phyloP scores from a whole-genome alignment of 2,888 invertebrate species.

The Notodonta dromedarius region DNA sequence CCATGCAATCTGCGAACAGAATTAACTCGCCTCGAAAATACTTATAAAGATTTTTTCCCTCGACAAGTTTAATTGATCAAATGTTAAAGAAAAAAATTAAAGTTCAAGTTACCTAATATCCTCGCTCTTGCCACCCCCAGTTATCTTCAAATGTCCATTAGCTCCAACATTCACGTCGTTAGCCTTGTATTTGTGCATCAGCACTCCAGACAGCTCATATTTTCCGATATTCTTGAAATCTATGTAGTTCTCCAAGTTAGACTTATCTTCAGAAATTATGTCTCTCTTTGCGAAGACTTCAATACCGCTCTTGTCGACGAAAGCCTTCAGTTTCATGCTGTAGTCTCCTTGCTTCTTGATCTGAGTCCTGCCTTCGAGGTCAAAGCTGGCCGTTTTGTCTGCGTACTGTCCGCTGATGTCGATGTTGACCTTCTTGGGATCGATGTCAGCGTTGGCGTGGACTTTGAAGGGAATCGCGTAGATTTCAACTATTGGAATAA shows the following conservation, averaged over 20 bases:
- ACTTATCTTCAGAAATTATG: conserved; percentile 82
- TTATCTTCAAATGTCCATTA: conserved; percentile 80
- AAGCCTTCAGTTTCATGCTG: conserved; percentile 60
- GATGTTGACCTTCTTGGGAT: conserved; percentile 81
- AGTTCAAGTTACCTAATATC: conserved; percentile 76
- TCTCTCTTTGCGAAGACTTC: conserved; percentile 84
- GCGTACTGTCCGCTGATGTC: conserved; percentile 84
- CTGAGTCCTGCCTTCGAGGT: conserved; percentile 81
- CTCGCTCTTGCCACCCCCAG: conserved; percentile 77
- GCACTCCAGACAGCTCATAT: conserved; percentile 85
- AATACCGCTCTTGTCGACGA: conserved; percentile 59
- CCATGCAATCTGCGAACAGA: too few relatives aligned
- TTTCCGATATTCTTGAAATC: conserved; percentile 85
- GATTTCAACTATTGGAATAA: conserved; percentile 73
- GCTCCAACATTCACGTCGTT: conserved; percentile 84
- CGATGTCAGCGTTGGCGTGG: conserved; percentile 83
- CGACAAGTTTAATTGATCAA: too few relatives aligned
- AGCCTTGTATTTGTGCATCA: conserved; percentile 81
- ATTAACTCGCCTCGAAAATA: too few relatives aligned
- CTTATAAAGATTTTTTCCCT: too few relatives aligned
- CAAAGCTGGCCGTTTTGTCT: conserved; percentile 85
- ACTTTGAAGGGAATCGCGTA: conserved; percentile 77
- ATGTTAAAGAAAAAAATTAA: not conserved
- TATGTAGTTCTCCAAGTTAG: conserved; percentile 85
- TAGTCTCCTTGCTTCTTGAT: conserved; percentile 75